Evolutionary conservation across 2,113 vertebrate genomes (phyloP).

Genomic region (Mesoclemmys tuberculata): DNA sequence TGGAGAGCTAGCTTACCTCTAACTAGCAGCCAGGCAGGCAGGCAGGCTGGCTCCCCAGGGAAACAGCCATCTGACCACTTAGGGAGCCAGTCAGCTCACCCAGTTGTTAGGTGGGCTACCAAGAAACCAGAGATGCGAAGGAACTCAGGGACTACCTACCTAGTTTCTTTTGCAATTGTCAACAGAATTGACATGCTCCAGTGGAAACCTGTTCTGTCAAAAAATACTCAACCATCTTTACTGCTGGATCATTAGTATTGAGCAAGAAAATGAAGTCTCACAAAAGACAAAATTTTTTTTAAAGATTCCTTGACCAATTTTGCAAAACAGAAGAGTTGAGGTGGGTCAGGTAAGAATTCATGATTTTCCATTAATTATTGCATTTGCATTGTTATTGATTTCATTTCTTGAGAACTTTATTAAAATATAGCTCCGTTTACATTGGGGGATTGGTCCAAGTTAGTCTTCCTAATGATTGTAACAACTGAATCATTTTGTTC

Average conservation of each 20-base stretch:
- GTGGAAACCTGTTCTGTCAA: neutral
- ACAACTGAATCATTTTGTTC: neutral
- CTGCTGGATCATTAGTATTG: neutral
- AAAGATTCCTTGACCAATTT: neutral
- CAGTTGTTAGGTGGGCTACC: neutral
- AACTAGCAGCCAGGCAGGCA: neutral
- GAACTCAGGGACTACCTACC: neutral
- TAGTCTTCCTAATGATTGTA: neutral
- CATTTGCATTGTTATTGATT: neutral
- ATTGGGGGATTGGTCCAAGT: neutral
- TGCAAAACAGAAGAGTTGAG: neutral
- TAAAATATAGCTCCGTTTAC: neutral
- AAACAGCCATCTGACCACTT: neutral
- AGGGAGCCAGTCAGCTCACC: neutral
- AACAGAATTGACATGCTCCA: neutral
- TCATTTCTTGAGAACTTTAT: neutral
- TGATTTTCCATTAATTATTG: neutral
- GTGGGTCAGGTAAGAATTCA: neutral
- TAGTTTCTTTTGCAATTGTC: neutral
- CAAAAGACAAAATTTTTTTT: neutral
- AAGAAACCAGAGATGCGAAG: neutral
- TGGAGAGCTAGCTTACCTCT: neutral
- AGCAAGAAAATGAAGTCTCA: neutral
- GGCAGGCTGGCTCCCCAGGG: neutral
- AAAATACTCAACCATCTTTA: neutral